phyloP scores from a whole-genome alignment of 2,797 vertebrate species.

The Knipowitschia caucasica region DNA sequence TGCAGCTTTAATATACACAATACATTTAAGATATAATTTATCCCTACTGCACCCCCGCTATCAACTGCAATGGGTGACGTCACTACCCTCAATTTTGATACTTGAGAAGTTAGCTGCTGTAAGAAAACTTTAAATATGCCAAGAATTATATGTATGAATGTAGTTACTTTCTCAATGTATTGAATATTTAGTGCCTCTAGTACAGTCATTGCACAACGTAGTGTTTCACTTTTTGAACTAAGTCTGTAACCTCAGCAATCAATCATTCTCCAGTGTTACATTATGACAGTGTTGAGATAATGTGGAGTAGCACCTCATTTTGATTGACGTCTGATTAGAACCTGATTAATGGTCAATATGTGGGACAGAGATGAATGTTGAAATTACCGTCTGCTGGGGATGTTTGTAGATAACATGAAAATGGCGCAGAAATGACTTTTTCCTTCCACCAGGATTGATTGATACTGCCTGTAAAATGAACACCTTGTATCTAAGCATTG shows the following conservation, averaged over 20 bases:
- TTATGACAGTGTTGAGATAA: conserved; percentile 7
- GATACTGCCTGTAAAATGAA: conserved; percentile 3
- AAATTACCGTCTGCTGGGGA: conserved; percentile 5
- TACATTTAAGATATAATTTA: too few relatives aligned
- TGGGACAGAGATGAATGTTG: conserved; percentile 1
- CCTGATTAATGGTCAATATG: conserved; percentile 13
- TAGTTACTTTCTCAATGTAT: too few relatives aligned
- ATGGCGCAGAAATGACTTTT: conserved; percentile 10
- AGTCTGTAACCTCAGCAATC: not conserved
- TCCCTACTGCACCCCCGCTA: too few relatives aligned
- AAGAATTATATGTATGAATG: too few relatives aligned
- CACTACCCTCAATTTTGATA: too few relatives aligned
- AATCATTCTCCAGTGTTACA: conserved; percentile 4
- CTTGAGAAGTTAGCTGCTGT: too few relatives aligned
- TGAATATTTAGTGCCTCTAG: not conserved
- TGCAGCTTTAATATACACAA: too few relatives aligned
- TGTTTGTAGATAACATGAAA: conserved; percentile 9
- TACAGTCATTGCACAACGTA: not conserved
- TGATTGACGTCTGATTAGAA: conserved; percentile 9
- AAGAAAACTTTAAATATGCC: too few relatives aligned
- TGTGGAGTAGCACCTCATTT: conserved; percentile 9
- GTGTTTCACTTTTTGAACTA: not conserved
- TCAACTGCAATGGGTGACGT: too few relatives aligned
- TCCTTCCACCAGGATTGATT: conserved; percentile 4
- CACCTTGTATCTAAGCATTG: not conserved